These are phyloP conservation scores for Thunnus thynnus DNA, from an alignment of 2,113 vertebrate species.

Conservation along the genomic window DNA sequence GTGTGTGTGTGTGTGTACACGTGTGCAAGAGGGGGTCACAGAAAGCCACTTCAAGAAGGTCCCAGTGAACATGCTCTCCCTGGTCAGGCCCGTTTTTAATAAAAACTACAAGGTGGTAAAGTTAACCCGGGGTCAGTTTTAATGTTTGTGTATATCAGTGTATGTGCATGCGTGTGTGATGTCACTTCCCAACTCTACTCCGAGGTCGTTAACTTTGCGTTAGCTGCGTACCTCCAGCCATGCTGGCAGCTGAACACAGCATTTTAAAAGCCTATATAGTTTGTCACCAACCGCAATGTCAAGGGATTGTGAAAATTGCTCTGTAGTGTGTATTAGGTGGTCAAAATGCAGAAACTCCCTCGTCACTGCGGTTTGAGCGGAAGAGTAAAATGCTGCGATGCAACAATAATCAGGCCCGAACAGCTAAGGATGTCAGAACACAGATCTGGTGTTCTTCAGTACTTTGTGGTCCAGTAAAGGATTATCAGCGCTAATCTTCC, in stretches of 20 bases:
- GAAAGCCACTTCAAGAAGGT: slow-evolving; percentile 54
- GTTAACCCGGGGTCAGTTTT: slow-evolving; percentile 33
- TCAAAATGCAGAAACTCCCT: slow-evolving; percentile 34
- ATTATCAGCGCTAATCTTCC: not conserved
- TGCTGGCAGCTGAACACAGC: slow-evolving; percentile 35
- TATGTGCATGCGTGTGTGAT: slow-evolving; percentile 20
- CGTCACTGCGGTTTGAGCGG: slow-evolving; percentile 24
- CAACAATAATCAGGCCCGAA: slow-evolving; percentile 10
- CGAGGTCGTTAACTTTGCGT: slow-evolving; percentile 27
- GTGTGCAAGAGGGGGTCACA: slow-evolving; percentile 10
- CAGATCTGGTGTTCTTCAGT: slow-evolving; percentile 12
- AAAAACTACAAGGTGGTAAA: slow-evolving; percentile 49
- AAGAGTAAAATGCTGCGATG: slow-evolving; percentile 27
- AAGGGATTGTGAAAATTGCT: slow-evolving; percentile 44
- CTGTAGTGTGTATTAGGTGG: slow-evolving; percentile 14
- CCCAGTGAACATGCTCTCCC: slow-evolving; percentile 11
- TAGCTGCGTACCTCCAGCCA: not conserved
- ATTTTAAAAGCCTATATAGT: slow-evolving; percentile 15
- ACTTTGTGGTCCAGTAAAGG: slow-evolving; percentile 7
- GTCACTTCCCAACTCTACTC: slow-evolving; percentile 31
- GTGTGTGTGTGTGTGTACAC: slow-evolving; percentile 5
- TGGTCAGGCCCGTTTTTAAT: slow-evolving; percentile 34
- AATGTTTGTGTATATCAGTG: not conserved
- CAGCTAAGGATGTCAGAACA: slow-evolving; percentile 14
- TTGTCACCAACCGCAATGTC: slow-evolving; percentile 44